Base-by-base conservation (phyloP, 1,140 invertebrate genomes). In the Anagrus nilaparvatae region DNA sequence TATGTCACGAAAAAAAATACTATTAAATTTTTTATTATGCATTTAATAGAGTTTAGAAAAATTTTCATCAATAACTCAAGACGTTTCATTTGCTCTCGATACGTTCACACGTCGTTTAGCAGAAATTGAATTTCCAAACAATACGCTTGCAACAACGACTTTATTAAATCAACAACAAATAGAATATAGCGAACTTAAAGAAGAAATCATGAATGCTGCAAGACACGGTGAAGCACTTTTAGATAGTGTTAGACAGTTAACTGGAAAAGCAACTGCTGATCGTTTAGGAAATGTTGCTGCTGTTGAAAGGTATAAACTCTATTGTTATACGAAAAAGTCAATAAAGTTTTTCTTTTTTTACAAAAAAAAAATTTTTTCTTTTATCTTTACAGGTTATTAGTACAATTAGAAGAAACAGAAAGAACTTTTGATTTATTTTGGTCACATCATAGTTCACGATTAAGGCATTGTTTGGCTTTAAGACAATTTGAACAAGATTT, bases 341-440 rank as follows among this genome's bases (percentile, higher is more conserved):
- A n/a, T 34, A 20, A 13, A 16, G 25, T 35, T 43, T 36, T n/a
- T 12, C 19, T 35, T 17, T 43, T 43, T 35, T 25, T 7, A 6
- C 16, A 27, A 27, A 27, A 27, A 6, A 27, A 27, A 7, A 27
- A 42, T 34, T 25, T 36, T 18, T 43, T 30, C 31, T 18, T 44
- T 5, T 14, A 58, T 50, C 57, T 55, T 55, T 55, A 47, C 60
- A 88, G 89, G 65, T 76, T 96, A 60, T 70, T 97, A 30, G 82
- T 92, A 21, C 91, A 97, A 71, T 71, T 97, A 51, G 91, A 95
- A 63, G 92, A 97, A 73, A 96, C 91, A 40, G 87, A 94, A 66
- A 77, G 78, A 52, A 86, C 86, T 37, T 96, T 97, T 67, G 89
- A 94, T 59, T 78, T 85, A 47, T 96, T 94, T 69, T 97, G 92